phyloP scores from a whole-genome alignment of 2,888 invertebrate species.

The Monopis laevigella region DNA sequence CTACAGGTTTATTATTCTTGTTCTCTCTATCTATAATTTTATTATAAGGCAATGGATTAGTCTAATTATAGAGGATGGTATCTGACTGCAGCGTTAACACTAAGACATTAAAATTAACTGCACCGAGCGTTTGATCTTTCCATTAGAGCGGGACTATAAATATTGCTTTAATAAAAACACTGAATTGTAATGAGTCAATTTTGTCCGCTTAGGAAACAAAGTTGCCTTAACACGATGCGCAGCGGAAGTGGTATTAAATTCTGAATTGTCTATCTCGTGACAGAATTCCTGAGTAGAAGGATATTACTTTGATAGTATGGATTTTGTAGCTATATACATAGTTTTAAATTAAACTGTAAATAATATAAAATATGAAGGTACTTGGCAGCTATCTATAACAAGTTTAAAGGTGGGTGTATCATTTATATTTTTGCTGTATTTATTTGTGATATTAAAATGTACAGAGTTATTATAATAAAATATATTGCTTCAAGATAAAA shows the following conservation, averaged over 20 bases:
- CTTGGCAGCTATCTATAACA: too few relatives aligned
- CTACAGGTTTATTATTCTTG: too few relatives aligned
- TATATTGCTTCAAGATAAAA: too few relatives aligned
- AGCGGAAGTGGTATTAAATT: constrained; percentile 5
- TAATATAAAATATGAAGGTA: too few relatives aligned
- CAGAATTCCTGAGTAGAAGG: not conserved
- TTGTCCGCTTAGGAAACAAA: constrained; percentile 29
- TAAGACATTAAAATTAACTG: constrained; percentile 65
- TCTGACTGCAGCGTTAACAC: constrained; percentile 31
- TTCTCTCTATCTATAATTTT: too few relatives aligned
- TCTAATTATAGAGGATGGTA: constrained; percentile 47
- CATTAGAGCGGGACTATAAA: constrained; percentile 59
- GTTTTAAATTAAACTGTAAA: too few relatives aligned
- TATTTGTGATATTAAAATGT: too few relatives aligned
- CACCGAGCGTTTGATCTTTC: constrained; percentile 62
- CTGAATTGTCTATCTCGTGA: constrained; percentile 5
- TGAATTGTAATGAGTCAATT: constrained; percentile 45
- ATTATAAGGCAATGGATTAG: not conserved
- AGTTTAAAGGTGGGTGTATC: too few relatives aligned
- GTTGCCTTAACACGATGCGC: constrained; percentile 17
- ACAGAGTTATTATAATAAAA: too few relatives aligned
- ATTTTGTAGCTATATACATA: too few relatives aligned
- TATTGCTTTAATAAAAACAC: constrained; percentile 48
- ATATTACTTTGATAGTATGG: too few relatives aligned
- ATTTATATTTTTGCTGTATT: too few relatives aligned